phyloP scores from a whole-genome alignment of 1,140 invertebrate species.

The Lordiphosa clarofinis region DNA sequence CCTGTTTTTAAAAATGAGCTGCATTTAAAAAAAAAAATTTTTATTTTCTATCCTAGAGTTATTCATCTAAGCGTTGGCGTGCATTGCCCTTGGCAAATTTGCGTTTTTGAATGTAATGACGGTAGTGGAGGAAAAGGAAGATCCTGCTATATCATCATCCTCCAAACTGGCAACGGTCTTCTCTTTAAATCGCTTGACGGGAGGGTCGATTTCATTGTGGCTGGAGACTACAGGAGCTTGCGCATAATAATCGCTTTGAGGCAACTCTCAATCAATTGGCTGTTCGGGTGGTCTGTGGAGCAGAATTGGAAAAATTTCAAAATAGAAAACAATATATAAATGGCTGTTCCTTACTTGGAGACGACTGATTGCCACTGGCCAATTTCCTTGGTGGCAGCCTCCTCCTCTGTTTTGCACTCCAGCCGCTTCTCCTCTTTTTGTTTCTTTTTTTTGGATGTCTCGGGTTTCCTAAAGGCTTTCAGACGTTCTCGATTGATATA shows the following conservation, averaged over 20 bases:
- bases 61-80: slow-evolving; percentile 82
- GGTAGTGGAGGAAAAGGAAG: slow-evolving; percentile 44
- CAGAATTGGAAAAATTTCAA: slow-evolving; percentile 1
- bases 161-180: slow-evolving; percentile 82
- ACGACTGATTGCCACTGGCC: slow-evolving; percentile 84
- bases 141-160: slow-evolving; percentile 60
- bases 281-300: slow-evolving; percentile 49
- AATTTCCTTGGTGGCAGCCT: slow-evolving; percentile 83
- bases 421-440: slow-evolving; percentile 80
- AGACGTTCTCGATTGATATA: slow-evolving; percentile 80
- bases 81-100: slow-evolving; percentile 83
- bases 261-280: slow-evolving; percentile 83
- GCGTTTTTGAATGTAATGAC: slow-evolving; percentile 82
- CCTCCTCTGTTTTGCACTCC: slow-evolving; percentile 80
- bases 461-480: slow-evolving; percentile 42
- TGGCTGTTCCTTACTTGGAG: slow-evolving; percentile 78
- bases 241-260: slow-evolving; percentile 79
- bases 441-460: slow-evolving; percentile 65
- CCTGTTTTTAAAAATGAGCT: no score
- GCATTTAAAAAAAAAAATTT: no score
- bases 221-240: slow-evolving; percentile 58
- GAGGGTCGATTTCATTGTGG: slow-evolving; percentile 72
- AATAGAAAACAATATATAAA: background rate
- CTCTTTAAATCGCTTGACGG: slow-evolving; percentile 83
- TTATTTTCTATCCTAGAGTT: background rate